Evolutionary conservation across 2,888 invertebrate genomes (phyloP).

Genomic region (Caenorhabditis sp.): DNA sequence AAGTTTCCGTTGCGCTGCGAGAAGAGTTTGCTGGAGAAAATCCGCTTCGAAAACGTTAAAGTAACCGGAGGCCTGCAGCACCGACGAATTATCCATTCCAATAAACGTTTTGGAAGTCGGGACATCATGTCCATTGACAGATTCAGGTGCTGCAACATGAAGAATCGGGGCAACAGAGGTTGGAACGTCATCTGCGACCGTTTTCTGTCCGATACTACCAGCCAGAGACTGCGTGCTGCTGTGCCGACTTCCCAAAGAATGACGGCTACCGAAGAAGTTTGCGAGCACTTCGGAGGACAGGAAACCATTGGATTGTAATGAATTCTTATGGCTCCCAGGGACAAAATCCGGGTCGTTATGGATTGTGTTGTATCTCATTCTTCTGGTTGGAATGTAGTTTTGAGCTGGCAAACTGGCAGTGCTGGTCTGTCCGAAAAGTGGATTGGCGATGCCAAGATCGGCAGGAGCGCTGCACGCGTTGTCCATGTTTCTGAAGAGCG

Average conservation of each 20-base stretch:
- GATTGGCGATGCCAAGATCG: background rate
- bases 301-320: background rate
- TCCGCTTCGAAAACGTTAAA: background rate
- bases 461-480: background rate
- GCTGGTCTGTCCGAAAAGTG: slow-evolving; percentile 6
- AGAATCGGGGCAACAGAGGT: too few species aligned
- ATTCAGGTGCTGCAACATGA: background rate
- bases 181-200: too few species aligned
- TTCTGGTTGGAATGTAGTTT: background rate
- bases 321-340: background rate
- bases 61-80: background rate
- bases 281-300: background rate
- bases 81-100: background rate
- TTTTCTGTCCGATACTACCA: too few species aligned
- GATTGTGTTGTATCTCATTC: slow-evolving; percentile 2
- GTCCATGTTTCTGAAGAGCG: background rate
- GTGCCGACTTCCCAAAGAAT: background rate
- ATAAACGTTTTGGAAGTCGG: background rate
- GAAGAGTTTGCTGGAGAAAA: background rate
- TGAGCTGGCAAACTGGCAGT: too few species aligned
- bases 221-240: slow-evolving; percentile 9
- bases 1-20: background rate
- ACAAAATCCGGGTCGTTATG: background rate
- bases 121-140: too few species aligned
- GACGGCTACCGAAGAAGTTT: background rate